Percentiles rank a stretch among this genome's conserved stretches.
phyloP scores from a whole-genome alignment of 2,888 invertebrate genomes.

The Drosophila histrio region DNA sequence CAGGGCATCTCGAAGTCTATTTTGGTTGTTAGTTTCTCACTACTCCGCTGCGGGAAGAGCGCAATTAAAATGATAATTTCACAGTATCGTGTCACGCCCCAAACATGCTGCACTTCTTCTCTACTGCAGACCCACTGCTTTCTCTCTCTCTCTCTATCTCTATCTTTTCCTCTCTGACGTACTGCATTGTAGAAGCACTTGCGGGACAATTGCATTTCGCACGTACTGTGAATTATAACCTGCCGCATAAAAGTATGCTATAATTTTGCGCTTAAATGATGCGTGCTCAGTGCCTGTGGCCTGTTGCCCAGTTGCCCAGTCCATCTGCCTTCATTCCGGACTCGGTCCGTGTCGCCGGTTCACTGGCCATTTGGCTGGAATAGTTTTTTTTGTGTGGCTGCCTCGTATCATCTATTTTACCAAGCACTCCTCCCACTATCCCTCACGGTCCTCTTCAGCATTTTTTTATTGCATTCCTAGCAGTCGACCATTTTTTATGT shows the following conservation, averaged over 20 bases:
- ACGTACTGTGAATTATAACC: slow-evolving; percentile 76
- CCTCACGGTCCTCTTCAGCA: background rate
- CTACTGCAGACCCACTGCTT: too few species aligned
- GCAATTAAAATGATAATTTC: slow-evolving; percentile 77
- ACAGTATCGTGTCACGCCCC: slow-evolving; percentile 39
- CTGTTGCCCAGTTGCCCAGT: background rate
- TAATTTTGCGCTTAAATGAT: slow-evolving; percentile 78
- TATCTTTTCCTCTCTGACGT: background rate
- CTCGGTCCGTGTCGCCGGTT: slow-evolving; percentile 7
- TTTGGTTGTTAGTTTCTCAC: background rate
- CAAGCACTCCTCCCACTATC: slow-evolving; percentile 2
- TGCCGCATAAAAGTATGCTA: slow-evolving; percentile 76
- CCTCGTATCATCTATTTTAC: slow-evolving; percentile 28
- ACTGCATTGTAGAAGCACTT: slow-evolving; percentile 12
- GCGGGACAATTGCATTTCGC: slow-evolving; percentile 62
- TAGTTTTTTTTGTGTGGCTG: slow-evolving; percentile 27
- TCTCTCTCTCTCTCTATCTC: background rate
- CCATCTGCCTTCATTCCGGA: background rate
- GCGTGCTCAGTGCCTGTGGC: slow-evolving; percentile 59
- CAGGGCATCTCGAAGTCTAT: background rate
- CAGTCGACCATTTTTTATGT: slow-evolving; percentile 70
- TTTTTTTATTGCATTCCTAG: slow-evolving; percentile 73
- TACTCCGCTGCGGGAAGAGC: slow-evolving; percentile 53
- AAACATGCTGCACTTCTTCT: slow-evolving; percentile 9
- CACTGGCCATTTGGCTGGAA: slow-evolving; percentile 33